Evolutionary conservation across 2,113 vertebrate genomes (phyloP).

Genomic region (Hippoglossus stenolepis): DNA sequence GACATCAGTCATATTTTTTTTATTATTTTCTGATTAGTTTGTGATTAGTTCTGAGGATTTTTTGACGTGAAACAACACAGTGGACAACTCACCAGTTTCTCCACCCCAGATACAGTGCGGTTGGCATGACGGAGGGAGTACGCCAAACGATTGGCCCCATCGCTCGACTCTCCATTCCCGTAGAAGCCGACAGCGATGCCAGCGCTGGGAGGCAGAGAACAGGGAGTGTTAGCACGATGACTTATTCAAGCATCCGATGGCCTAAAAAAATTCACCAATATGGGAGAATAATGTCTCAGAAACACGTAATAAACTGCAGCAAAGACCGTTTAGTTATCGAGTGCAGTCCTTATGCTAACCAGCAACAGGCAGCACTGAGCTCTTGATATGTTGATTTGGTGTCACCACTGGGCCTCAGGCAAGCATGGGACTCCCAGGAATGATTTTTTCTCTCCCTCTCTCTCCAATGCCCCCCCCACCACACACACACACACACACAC

Average conservation of each 20-base stretch:
- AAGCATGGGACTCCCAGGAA: conserved; percentile 47
- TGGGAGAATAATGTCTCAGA: neutral
- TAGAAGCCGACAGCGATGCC: conserved; percentile 97
- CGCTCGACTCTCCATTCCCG: conserved; percentile 94
- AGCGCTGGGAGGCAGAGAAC: conserved; percentile 80
- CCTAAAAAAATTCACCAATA: neutral
- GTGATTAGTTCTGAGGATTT: neutral
- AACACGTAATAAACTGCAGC: neutral
- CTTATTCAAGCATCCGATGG: conserved; percentile 34
- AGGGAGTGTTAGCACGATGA: conserved; percentile 27
- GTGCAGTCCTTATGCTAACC: conserved; percentile 41
- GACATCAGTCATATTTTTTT: neutral
- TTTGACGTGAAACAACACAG: too few relatives aligned
- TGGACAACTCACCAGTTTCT: conserved; percentile 87
- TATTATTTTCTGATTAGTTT: neutral
- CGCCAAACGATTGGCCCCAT: conserved; percentile 89
- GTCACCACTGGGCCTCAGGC: conserved; percentile 41
- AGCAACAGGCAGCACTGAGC: conserved; percentile 56
- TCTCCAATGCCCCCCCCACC: neutral
- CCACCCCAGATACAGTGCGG: conserved; percentile 91
- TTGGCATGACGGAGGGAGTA: conserved; percentile 95
- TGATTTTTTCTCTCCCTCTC: conserved; percentile 33
- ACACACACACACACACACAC: conserved; percentile 13
- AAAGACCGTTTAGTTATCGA: neutral
- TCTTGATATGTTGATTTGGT: conserved; percentile 30